A percentile compares a stretch with the other conserved stretches of the same genome.
Evolutionary conservation across 2,113 vertebrate species (phyloP).

Genomic region (Bubo blakistoni): DNA sequence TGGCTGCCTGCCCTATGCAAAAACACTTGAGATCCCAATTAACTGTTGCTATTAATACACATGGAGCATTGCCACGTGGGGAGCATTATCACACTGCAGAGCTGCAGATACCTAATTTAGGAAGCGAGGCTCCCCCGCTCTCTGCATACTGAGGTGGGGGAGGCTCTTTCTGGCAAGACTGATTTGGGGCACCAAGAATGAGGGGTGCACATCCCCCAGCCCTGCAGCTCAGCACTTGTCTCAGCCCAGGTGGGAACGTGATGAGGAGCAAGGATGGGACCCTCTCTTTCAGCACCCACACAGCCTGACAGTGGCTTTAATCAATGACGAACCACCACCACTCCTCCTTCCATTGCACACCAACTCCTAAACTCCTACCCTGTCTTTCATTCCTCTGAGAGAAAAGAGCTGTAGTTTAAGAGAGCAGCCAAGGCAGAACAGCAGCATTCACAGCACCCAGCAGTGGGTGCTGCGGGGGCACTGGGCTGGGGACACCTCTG

Average conservation of each 20-base stretch:
- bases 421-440: neutral
- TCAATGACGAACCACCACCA: neutral
- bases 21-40: slow-evolving; percentile 31
- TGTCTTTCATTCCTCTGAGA: neutral
- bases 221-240: neutral
- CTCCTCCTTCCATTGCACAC: neutral
- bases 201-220: rapidly evolving
- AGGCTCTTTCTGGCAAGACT: neutral
- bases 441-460: neutral
- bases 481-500: neutral
- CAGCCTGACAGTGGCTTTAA: neutral
- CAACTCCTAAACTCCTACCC: neutral
- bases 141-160: neutral
- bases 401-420: neutral
- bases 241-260: rapidly evolving
- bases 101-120: slow-evolving; percentile 25
- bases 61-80: neutral
- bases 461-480: neutral
- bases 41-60: slow-evolving; percentile 38
- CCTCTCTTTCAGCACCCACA: neutral
- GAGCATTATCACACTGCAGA: neutral
- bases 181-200: neutral
- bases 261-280: neutral
- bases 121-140: neutral
- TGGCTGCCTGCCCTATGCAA: neutral